Evolutionary conservation across 2,888 invertebrate genomes (phyloP).

Genomic region (Ethmia dodecea): DNA sequence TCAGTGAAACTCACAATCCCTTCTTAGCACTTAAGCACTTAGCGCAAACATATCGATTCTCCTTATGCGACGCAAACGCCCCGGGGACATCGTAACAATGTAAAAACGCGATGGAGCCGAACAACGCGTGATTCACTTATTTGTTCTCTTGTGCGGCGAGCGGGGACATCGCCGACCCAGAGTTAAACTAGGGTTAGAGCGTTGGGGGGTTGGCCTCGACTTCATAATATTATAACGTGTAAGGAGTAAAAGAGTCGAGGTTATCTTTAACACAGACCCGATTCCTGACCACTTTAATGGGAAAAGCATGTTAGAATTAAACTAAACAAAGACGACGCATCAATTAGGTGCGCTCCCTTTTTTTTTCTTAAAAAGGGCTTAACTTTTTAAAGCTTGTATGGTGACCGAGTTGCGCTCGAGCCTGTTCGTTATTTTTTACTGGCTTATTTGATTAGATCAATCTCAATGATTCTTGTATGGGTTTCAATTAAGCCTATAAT

Average conservation of each 20-base stretch:
- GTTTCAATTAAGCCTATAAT: conserved; percentile 68
- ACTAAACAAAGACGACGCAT: conserved; percentile 79
- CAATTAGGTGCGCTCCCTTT: conserved; percentile 71
- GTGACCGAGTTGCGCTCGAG: conserved; percentile 58
- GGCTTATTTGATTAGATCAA: conserved; percentile 71
- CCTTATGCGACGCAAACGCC: conserved; percentile 55
- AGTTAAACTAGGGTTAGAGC: conserved; percentile 64
- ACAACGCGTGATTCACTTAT: conserved; percentile 58
- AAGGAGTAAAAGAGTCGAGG: conserved; percentile 72
- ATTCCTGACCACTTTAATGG: conserved; percentile 78
- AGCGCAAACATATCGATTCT: conserved; percentile 72
- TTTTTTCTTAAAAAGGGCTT: conserved; percentile 62
- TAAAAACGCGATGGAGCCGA: conserved; percentile 60
- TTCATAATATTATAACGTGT: conserved; percentile 74
- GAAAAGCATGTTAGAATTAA: conserved; percentile 79
- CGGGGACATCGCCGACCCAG: conserved; percentile 37
- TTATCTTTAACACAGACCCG: conserved; percentile 67
- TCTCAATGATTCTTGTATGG: conserved; percentile 70
- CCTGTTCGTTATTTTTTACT: conserved; percentile 66
- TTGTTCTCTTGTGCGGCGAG: conserved; percentile 47
- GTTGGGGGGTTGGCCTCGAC: conserved; percentile 40
- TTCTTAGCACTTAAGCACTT: conserved; percentile 74
- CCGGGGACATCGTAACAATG: conserved; percentile 64
- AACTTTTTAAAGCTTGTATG: conserved; percentile 68
- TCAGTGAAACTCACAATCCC: conserved; percentile 64